Evolutionary conservation across 1,140 invertebrate species (phyloP), one percentile per base, ranked within the genome.

Genomic region (Drosophila yakuba): DNA sequence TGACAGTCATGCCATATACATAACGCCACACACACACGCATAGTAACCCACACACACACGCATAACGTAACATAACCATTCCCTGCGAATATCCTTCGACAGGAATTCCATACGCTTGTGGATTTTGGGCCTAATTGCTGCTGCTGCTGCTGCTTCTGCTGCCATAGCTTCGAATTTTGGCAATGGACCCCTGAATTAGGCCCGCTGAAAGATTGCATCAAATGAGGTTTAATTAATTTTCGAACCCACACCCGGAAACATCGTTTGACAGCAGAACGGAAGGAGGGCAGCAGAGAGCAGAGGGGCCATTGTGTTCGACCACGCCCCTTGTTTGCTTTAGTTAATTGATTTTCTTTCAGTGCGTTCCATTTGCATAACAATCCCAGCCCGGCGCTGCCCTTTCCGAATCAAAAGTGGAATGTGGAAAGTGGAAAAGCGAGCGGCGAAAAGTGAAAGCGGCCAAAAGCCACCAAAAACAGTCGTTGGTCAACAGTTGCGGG

Each of bases 311-410:
- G 74, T 77, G 72, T 35, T 80, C 43, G 32, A 43, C 52, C 54
- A 52, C 54, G 44, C 54, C 58, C 48, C 54, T 60, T 86, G 84
- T 88, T 88, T 88, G 86, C 76, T 79, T 76, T 63, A 88, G 83
- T 76, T 88, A 88, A 88, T 88, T 88, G 84, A 88, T 88, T 88
- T 89, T 88, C 83, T 88, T 88, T 88, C 83, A 89, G 71, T 83
- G 76, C 67, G 71, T 66, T 83, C 28, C 75, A 83, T 86, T 86
- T 86, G 83, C 84, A 83, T 88, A 79, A 88, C 79, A 79, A 71
- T 79, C 77, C 60, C 55, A n/a, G 47, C 77, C 60, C 55, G 41
- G 47, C 54, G 39, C 59, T 48, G 44, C 39, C 64, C 45, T 62
- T 62, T 60, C 63, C 59, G 38, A 41, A 39, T 39, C 25, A 61